phyloP scores from a whole-genome alignment of 2,113 vertebrate genomes.

The Strigops habroptila region DNA sequence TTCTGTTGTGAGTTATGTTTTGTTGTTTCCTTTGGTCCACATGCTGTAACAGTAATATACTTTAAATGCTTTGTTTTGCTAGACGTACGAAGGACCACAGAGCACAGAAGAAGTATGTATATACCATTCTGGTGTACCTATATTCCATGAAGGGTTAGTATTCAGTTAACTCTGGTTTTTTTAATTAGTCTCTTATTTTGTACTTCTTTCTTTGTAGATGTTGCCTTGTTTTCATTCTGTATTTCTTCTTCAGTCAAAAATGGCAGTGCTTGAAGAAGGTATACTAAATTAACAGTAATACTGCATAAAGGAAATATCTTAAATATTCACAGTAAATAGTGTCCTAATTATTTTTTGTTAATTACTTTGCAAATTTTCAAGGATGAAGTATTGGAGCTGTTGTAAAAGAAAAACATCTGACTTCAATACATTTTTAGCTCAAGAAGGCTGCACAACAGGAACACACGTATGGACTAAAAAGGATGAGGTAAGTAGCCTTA shows the following conservation, averaged over 20 bases:
- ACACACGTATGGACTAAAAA: conserved; percentile 90
- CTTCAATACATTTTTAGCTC: conserved; percentile 93
- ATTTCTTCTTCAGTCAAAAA: not conserved
- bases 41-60: not conserved
- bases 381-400: conserved; percentile 99
- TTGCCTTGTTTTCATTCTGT: not conserved
- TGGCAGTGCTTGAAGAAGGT: not conserved
- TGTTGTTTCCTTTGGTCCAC: not conserved
- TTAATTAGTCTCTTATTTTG: not conserved
- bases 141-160: conserved; percentile 95
- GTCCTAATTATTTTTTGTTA: conserved; percentile 1
- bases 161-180: not conserved
- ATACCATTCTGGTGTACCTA: conserved; percentile 90
- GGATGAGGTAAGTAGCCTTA: conserved; percentile 78
- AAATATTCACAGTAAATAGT: not conserved
- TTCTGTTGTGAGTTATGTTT: not conserved
- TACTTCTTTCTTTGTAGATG: not conserved
- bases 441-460: conserved; percentile 89
- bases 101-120: conserved; percentile 83
- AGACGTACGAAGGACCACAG: conserved; percentile 84
- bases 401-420: conserved; percentile 97
- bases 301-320: not conserved
- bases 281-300: not conserved
- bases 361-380: conserved; percentile 59
- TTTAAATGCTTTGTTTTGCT: not conserved